Evolutionary conservation across 1,140 invertebrate species (phyloP), one percentile per base, ranked within the genome.

Genomic region (Papilio dardanus): DNA sequence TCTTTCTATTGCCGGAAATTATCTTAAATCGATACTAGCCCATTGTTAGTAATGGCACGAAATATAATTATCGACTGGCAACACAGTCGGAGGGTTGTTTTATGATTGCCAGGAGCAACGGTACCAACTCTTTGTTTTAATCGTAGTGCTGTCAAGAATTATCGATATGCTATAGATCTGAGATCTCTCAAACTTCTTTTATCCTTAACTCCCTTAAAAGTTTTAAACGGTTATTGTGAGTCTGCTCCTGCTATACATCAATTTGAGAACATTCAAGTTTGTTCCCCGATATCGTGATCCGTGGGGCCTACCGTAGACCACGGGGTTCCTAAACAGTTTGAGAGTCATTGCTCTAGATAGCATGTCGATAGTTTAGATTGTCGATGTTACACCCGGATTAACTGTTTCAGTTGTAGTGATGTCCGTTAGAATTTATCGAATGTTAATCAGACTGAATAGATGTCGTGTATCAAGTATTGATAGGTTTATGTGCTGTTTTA

Each of bases 1-100:
- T 77, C 77, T 77, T 79, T 80, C 77, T 79, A 77, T 62, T 71
- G 67, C 30, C 66, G 30, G 74, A 73, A 76, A 73, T 81, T 54
- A 81, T 79, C 79, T 79, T 83, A 79, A 81, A 79, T 81, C 74
- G 76, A 68, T 73, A 78, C 76, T 66, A 62, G 37, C n/a, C 69
- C 66, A 62, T 62, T 35, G 35, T 74, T 69, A 58, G 50, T 77
- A 79, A 76, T 74, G 54, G 76, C 76, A 76, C 77, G 74, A 81
- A 75, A 79, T 79, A 75, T 79, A 81, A 81, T 81, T 81, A 81
- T 81, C 33, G 33, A 68, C 66, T 24, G 35, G 66, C 66, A 68
- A 40, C 66, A 68, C 33, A 35, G 66, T 68, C 66, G 19, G 35
- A 35, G 66, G 66, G 66, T 68, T 68, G 66, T 40, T 68, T 68